Evolutionary conservation across 2,888 invertebrate species (phyloP).

Genomic region (Lasiommata megera): DNA sequence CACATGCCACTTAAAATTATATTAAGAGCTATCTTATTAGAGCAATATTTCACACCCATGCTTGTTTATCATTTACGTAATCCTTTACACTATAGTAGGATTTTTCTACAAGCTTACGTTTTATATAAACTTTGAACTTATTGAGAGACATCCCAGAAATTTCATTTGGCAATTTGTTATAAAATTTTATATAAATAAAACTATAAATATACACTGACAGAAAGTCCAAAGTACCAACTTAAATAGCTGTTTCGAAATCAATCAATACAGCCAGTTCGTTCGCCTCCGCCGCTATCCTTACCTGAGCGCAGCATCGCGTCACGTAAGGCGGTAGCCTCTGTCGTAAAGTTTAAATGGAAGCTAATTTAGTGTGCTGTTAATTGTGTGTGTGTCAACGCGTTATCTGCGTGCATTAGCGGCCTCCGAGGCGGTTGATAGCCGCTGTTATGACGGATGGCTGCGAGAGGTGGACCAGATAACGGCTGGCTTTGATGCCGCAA

Average conservation of each 20-base stretch:
- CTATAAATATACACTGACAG: too few relatives aligned
- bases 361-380: conserved; percentile 80
- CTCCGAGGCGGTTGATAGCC: conserved; percentile 49
- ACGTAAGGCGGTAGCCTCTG: conserved; percentile 78
- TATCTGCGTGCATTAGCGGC: conserved; percentile 75
- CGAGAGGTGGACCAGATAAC: conserved; percentile 23
- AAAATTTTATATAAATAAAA: too few relatives aligned
- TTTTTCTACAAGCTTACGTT: too few relatives aligned
- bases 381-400: conserved; percentile 55
- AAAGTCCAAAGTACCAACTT: too few relatives aligned
- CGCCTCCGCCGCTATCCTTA: not conserved
- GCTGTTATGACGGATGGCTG: conserved; percentile 62
- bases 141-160: too few relatives aligned
- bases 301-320: not conserved
- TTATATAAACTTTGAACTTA: too few relatives aligned
- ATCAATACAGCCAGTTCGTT: not conserved
- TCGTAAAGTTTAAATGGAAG: conserved; percentile 79
- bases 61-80: too few relatives aligned
- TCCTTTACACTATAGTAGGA: too few relatives aligned
- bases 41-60: too few relatives aligned
- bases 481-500: conserved; percentile 25
- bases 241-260: not conserved
- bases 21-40: too few relatives aligned
- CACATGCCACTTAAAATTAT: too few relatives aligned
- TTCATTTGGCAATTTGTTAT: too few relatives aligned